Evolutionary conservation across 2,888 invertebrate genomes (phyloP), one percentile per base, ranked within the genome.

Genomic region (Alviniconcha strummeri): DNA sequence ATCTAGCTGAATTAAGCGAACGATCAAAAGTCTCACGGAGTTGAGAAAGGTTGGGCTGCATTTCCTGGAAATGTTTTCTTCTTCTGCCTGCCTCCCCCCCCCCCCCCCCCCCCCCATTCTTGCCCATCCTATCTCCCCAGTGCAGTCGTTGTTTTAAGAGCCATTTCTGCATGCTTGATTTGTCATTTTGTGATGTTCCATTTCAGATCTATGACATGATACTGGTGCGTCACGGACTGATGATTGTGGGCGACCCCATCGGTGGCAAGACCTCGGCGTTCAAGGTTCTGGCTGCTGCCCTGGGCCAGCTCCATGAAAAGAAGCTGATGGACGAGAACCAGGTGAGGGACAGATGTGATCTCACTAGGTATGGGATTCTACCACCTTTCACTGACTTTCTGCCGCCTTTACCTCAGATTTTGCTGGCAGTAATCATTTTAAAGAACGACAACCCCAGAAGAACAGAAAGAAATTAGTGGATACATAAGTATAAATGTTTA

Each of bases 191-290:
- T 36, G 36, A 36, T 36, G 36, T 36, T 36, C 36, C 36, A 0
- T 64, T 85, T 55, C 86, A 93, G 93, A 92, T 93, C 76, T 94
- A 93, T 87, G 93, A 94, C 87, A 93, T 94, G 93, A 92, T 94
- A 78, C 86, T 92, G 80, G 93, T 93, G 17, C 89, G 93, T 19
- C 94, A 94, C 86, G 94, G 94, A 55, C 89, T 93, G 82, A 93
- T 93, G 93, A 92, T 93, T 74, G 93, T 93, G 13, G 94, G 94
- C 7, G 93, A 93, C 82, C 91, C 93, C 4, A 88, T 93, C 0
- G 93, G 91, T n/a, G 94, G 94, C 9, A 94, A 94, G 86, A 92
- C 93, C 0, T 90, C 89, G 8, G 92, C 93, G 7, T 91, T 91
- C 84, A 90, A 90, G 71, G 89, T 89, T 4, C 87, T 93, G 72